Base-by-base conservation (phyloP, 2,797 vertebrate species). In the Melanotaenia parkinsoni region DNA sequence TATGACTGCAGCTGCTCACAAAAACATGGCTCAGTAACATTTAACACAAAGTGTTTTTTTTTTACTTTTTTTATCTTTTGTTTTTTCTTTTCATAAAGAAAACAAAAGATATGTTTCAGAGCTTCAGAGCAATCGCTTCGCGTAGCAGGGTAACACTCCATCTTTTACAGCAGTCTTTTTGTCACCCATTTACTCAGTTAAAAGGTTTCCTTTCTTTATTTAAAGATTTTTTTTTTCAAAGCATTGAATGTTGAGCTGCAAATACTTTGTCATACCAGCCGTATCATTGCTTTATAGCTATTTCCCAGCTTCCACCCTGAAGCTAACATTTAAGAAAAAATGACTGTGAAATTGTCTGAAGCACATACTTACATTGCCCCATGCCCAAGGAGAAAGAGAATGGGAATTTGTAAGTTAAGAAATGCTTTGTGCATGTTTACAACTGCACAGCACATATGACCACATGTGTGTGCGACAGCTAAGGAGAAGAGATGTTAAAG, bases 1-100 rank as follows among this genome's bases (percentile, higher is more conserved):
- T 84, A 88, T 85, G 59, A 54, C 37, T 72, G 75, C 5, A 33
- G 76, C 62, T 63, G 81, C 73, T 70, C 58, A 65, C 71, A 62
- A 70, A 86, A 64, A 10, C 68, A 43, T 66, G 32, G 79, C 63
- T 67, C 40, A 22, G 61, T 76, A 67, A 53, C 50, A 61, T 70
- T 67, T 38, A 72, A 70, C 3, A 10, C 40, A 63, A 32, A 80
- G 24, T 58, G 22, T 16, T 30, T 5, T 30, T 30, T 28, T 28
- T 30, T 30, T 4, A 30, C 28, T 30, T 30, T 30, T 30, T 30
- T 30, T 30, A 30, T 30, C 28, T 5, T 28, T 28, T 30, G 51
- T 7, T 40, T 40, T 14, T 40, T 40, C 38, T 40, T 40, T 14
- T 40, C 4, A 14, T 43, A 18, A 56, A 58, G 57, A 59, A 70